A percentile compares a stretch with the other conserved stretches of the same genome.
These are phyloP conservation scores for Chrysolina americana DNA, from an alignment of 2,888 invertebrate species.

Conservation along the genomic window DNA sequence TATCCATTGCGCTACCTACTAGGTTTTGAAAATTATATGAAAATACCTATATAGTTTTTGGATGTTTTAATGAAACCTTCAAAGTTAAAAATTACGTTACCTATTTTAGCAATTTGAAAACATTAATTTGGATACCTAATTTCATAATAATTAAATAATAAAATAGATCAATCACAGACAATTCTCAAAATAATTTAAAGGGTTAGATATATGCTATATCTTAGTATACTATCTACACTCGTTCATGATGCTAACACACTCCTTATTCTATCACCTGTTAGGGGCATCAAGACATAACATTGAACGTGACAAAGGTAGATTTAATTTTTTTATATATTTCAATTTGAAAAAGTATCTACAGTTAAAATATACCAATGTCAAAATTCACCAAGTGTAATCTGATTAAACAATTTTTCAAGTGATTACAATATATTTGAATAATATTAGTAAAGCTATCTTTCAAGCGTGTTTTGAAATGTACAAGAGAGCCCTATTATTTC, in stretches of 20 bases:
- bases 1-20: neutral
- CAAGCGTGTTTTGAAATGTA: constrained; percentile 5
- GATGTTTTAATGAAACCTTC: constrained; percentile 43
- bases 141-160: constrained; percentile 67
- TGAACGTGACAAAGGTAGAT: constrained; percentile 5
- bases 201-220: constrained; percentile 59
- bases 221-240: constrained; percentile 59
- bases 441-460: constrained; percentile 4
- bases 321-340: neutral
- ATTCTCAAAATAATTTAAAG: constrained; percentile 70
- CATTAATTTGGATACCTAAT: constrained; percentile 55
- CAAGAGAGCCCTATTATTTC: neutral
- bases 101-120: constrained; percentile 50
- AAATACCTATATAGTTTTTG: neutral
- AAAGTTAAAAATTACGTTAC: constrained; percentile 41
- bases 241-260: constrained; percentile 48
- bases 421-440: neutral
- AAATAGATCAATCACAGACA: constrained; percentile 70
- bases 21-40: neutral
- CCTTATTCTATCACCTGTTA: constrained; percentile 26
- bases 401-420: neutral
- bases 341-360: constrained; percentile 22
- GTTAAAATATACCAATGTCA: constrained; percentile 7
- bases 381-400: constrained; percentile 5
- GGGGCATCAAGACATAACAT: constrained; percentile 2